These are phyloP conservation scores for Vandiemenella viatica DNA, from an alignment of 2,888 invertebrate genomes.

Conservation along the genomic window DNA sequence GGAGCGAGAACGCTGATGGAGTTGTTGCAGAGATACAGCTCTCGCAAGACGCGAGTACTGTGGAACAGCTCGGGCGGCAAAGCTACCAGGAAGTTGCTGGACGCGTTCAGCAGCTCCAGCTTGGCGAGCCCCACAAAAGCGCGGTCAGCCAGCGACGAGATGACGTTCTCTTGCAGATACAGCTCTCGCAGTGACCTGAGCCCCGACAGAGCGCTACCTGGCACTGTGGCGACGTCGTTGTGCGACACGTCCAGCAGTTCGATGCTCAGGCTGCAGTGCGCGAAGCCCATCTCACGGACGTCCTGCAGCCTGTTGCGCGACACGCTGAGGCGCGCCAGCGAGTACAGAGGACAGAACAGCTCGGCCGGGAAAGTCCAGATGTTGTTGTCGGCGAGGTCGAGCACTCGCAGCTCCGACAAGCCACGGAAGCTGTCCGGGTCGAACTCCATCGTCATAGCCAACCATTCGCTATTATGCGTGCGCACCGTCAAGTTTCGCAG, in stretches of 20 bases:
- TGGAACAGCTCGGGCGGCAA: slow-evolving; percentile 66
- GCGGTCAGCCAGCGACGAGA: slow-evolving; percentile 56
- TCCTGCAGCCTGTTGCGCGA: slow-evolving; percentile 66
- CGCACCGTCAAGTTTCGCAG: slow-evolving; percentile 49
- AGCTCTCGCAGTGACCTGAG: slow-evolving; percentile 53
- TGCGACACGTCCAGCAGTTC: slow-evolving; percentile 56
- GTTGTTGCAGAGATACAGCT: slow-evolving; percentile 63
- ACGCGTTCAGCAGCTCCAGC: slow-evolving; percentile 57
- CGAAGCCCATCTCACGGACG: slow-evolving; percentile 56
- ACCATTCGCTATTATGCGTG: slow-evolving; percentile 67
- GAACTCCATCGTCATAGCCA: slow-evolving; percentile 60
- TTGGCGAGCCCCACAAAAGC: slow-evolving; percentile 55
- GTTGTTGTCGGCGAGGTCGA: slow-evolving; percentile 25
- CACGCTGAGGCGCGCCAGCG: slow-evolving; percentile 52
- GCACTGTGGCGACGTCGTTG: slow-evolving; percentile 55
- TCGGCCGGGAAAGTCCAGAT: slow-evolving; percentile 24
- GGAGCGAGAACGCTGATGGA: slow-evolving; percentile 59
- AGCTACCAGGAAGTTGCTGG: slow-evolving; percentile 60
- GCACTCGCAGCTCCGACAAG: slow-evolving; percentile 22
- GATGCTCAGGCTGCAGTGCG: slow-evolving; percentile 54
- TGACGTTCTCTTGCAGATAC: slow-evolving; percentile 58
- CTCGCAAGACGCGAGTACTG: slow-evolving; percentile 51
- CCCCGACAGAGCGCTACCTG: slow-evolving; percentile 54
- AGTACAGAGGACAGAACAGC: slow-evolving; percentile 50
- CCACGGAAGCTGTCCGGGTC: slow-evolving; percentile 42